These are phyloP conservation scores for Ochropleura plecta DNA, from an alignment of 2,888 invertebrate genomes.

Conservation along the genomic window DNA sequence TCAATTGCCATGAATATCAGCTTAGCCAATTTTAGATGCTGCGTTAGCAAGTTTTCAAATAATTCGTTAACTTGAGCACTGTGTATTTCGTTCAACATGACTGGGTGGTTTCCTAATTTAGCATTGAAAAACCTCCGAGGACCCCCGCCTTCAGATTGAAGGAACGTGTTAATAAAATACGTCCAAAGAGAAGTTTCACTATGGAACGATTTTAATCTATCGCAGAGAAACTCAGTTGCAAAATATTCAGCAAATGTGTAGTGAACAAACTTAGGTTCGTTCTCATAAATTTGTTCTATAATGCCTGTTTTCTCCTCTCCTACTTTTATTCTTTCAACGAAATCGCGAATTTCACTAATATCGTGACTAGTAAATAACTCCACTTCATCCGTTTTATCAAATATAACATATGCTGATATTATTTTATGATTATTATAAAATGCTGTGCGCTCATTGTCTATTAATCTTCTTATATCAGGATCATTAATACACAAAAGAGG, in stretches of 20 bases:
- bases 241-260: slow-evolving; percentile 65
- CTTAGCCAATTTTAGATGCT: slow-evolving; percentile 14
- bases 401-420: slow-evolving; percentile 45
- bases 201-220: slow-evolving; percentile 31
- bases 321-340: slow-evolving; percentile 33
- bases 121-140: slow-evolving; percentile 46
- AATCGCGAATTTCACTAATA: slow-evolving; percentile 35
- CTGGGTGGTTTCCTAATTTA: slow-evolving; percentile 39
- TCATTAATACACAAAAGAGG: slow-evolving; percentile 49
- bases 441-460: slow-evolving; percentile 45
- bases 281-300: slow-evolving; percentile 44
- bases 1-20: slow-evolving; percentile 27
- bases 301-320: slow-evolving; percentile 62
- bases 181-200: slow-evolving; percentile 38
- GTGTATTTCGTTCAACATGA: slow-evolving; percentile 25
- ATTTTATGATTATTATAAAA: slow-evolving; percentile 50
- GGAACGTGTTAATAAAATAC: slow-evolving; percentile 41
- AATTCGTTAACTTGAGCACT: slow-evolving; percentile 4
- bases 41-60: slow-evolving; percentile 23
- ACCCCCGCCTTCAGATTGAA: slow-evolving; percentile 36
- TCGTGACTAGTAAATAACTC: slow-evolving; percentile 31
- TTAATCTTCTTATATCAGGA: slow-evolving; percentile 53
- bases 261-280: slow-evolving; percentile 61
- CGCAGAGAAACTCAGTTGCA: slow-evolving; percentile 54
- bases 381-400: slow-evolving; percentile 21